These are phyloP conservation scores for Tetrao urogallus DNA, from an alignment of 2,113 vertebrate genomes.

Conservation along the genomic window DNA sequence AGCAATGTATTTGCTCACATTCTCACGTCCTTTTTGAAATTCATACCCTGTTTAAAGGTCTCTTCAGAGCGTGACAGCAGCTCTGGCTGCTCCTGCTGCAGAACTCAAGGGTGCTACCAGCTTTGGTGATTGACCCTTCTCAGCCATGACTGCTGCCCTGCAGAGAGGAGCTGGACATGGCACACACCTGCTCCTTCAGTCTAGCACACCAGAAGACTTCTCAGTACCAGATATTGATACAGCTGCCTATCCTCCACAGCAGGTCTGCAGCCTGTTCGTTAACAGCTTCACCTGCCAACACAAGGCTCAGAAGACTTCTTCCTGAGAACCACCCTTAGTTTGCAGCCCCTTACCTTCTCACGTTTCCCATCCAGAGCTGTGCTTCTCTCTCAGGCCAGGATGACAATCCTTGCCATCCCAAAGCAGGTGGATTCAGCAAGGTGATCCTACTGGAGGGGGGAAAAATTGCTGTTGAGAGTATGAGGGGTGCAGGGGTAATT, in stretches of 20 bases:
- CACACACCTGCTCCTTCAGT: background rate
- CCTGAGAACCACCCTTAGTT: background rate
- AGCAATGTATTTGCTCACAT: background rate
- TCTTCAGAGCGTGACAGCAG: background rate
- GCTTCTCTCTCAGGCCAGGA: background rate
- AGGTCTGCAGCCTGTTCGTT: background rate
- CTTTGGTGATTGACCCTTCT: background rate
- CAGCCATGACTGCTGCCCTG: background rate
- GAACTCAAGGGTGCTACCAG: background rate
- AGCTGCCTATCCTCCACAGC: background rate
- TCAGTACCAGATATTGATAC: background rate
- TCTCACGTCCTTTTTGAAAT: background rate
- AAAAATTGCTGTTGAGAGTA: background rate
- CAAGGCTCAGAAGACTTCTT: background rate
- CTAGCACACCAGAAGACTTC: background rate
- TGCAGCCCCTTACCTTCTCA: background rate
- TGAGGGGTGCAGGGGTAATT: background rate
- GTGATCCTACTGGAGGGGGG: background rate
- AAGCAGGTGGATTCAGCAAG: background rate
- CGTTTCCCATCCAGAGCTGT: background rate
- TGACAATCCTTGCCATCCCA: accelerated
- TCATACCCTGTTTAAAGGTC: background rate
- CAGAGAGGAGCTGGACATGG: background rate
- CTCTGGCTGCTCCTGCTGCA: background rate
- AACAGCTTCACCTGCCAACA: constrained; percentile 1